Conservation (phyloP, 2,888 invertebrate species). For the Limnephilus auricula region DNA sequence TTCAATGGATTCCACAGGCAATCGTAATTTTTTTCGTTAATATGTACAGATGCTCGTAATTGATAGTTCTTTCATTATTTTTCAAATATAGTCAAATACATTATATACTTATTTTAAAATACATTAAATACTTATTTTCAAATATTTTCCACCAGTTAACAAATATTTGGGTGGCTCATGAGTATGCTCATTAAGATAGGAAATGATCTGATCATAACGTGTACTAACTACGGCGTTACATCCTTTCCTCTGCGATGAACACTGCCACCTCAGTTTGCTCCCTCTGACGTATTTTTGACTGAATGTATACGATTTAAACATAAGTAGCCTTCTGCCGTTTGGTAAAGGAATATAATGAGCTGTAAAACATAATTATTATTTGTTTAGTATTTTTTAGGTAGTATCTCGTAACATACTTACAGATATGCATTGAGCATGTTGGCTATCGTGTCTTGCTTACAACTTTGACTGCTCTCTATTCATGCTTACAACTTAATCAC, state of each 20-base stretch:
- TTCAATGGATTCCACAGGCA: not conserved
- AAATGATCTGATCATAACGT: not conserved
- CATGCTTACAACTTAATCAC: not conserved
- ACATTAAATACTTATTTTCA: not conserved
- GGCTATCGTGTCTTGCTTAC: not conserved
- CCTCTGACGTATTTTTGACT: not conserved
- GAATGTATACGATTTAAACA: not conserved
- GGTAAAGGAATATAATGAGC: constrained; percentile 4
- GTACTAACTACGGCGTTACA: not conserved
- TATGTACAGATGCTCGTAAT: not conserved
- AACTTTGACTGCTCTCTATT: no score
- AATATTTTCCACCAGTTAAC: not conserved
- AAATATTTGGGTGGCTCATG: not conserved
- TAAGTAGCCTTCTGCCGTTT: not conserved
- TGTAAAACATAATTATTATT: not conserved
- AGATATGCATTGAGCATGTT: not conserved
- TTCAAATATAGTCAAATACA: not conserved
- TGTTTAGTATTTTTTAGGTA: not conserved
- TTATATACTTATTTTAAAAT: no score
- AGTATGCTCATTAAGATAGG: not conserved
- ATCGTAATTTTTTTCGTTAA: not conserved
- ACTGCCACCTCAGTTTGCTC: constrained; percentile 5
- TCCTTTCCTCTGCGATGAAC: constrained; percentile 3
- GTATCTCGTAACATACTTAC: not conserved
- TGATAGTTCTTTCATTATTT: not conserved